Evolutionary conservation across 2,797 vertebrate species (phyloP), one percentile per base, ranked within the genome.

Genomic region (Amblyraja radiata): DNA sequence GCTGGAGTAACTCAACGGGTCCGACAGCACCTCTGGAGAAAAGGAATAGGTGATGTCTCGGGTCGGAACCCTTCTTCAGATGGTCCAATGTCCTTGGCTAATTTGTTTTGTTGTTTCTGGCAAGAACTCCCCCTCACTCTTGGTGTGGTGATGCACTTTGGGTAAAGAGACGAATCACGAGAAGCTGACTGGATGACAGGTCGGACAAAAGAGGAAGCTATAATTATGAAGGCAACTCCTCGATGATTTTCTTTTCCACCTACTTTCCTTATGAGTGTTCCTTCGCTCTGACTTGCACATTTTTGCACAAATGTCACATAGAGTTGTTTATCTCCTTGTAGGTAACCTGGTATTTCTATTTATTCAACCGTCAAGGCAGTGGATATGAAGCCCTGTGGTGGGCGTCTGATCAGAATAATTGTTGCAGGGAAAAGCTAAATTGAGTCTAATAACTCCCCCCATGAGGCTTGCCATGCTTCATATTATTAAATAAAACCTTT

Each of bases 331-430:
- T 21, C n/a, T 88, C 16, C 63, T 65, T 68, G 84, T 46, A 63
- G 84, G 61, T 63, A 16, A 88, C 61, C n/a, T 32, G 32, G 21
- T 68, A 63, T 88, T 68, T 68, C 68, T 88, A 68, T 18, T 88
- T 88, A 86, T 65, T 88, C 63, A 88, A 88, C 84, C 84, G 36
- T 68, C 68, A 36, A 32, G 18, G 21, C n/a, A 68, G 84, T 36
- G 18, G n/a, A 36, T 68, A 88, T 65, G 54, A 88, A 88, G 32
- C 84, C 65, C 16, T 65, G 23, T n/a, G 68, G 84, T 88, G 84
- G 84, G 84, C n/a, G 84, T 88, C 84, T 63, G 36, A 88, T 88
- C 84, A 88, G 84, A 88, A 32, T 88, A 88, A 88, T 88, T 36
- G 21, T 88, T 88, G 16, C 84, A 68, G 14, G 63, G 63, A 88